phyloP scores from a whole-genome alignment of 2,113 vertebrate genomes.

The cat (Felis catus) region F.catus_Fca126_mat1.0 CM031413.1:113012501-113013000 shows the following conservation, averaged over 20 bases:
- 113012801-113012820: constrained; percentile 22
- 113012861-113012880: background rate
- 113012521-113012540: constrained; percentile 50
- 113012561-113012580: constrained; percentile 22
- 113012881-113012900: constrained; percentile 2
- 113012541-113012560: constrained; percentile 55
- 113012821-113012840: background rate
- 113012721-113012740: constrained; percentile 55
- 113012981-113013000: background rate
- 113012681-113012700: constrained; percentile 75
- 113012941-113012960: constrained; percentile 13
- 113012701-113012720: constrained; percentile 63
- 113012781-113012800: background rate
- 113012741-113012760: constrained; percentile 61
- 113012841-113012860: background rate
- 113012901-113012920: background rate
- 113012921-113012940: background rate
- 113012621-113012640: constrained; percentile 71
- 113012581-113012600: background rate
- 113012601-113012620: constrained; percentile 63
- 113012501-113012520: background rate
- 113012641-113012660: constrained; percentile 59
- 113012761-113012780: constrained; percentile 30
- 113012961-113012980: background rate
- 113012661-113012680: constrained; percentile 64